A percentile compares a stretch with the other conserved stretches of the same genome.
These are phyloP conservation scores for Xiphophorus maculatus DNA, from an alignment of 2,113 vertebrate species.

Conservation along the genomic window DNA sequence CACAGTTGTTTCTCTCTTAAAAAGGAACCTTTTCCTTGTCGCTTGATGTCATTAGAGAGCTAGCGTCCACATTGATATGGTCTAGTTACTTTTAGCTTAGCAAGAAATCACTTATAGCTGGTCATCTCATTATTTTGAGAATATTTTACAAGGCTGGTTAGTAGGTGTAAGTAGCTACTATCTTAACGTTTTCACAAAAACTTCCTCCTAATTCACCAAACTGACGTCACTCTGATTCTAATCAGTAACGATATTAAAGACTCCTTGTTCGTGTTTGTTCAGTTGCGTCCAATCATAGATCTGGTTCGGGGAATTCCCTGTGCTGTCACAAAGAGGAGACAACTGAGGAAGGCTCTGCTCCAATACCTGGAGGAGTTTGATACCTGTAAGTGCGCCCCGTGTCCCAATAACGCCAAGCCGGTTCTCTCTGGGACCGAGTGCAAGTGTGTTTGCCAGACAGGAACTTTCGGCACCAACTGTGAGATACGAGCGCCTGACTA, in stretches of 20 bases:
- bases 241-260: neutral
- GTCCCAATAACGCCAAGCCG: slow-evolving; percentile 85
- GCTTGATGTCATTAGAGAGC: too few relatives aligned
- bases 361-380: slow-evolving; percentile 84
- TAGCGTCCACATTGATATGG: too few relatives aligned
- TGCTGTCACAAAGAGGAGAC: slow-evolving; percentile 84
- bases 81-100: too few relatives aligned
- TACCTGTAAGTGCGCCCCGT: slow-evolving; percentile 85
- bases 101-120: too few relatives aligned
- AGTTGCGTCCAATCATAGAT: slow-evolving; percentile 85
- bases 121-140: too few relatives aligned
- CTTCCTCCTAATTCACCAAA: too few relatives aligned
- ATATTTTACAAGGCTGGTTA: too few relatives aligned
- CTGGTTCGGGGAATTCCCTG: slow-evolving; percentile 87
- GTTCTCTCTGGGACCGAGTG: slow-evolving; percentile 85
- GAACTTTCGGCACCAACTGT: slow-evolving; percentile 87
- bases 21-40: too few relatives aligned
- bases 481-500: slow-evolving; percentile 81
- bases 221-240: too few relatives aligned
- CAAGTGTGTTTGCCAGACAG: slow-evolving; percentile 87
- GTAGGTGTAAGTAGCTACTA: neutral
- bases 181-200: neutral
- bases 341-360: slow-evolving; percentile 83
- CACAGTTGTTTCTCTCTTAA: too few relatives aligned
- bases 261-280: neutral